Percentiles rank a stretch among this genome's conserved stretches.
These are phyloP conservation scores for Palaemon carinicauda DNA, from an alignment of 1,140 invertebrate species.

Conservation along the genomic window DNA sequence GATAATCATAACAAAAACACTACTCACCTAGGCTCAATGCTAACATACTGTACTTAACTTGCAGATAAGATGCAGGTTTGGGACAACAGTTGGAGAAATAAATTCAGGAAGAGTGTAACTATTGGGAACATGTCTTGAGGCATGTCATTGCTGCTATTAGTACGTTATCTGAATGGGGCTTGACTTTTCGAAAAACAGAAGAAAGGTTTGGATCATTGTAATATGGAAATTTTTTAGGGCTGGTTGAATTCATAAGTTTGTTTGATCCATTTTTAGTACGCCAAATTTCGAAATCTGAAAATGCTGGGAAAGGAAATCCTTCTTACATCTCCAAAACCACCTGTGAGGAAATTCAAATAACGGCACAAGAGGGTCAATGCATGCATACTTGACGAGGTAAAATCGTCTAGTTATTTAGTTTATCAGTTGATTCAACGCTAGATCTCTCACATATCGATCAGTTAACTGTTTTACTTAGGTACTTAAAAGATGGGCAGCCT, in stretches of 20 bases:
- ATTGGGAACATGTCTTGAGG: slow-evolving; percentile 14
- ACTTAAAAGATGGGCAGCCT: slow-evolving; percentile 25
- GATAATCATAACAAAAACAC: slow-evolving; percentile 45
- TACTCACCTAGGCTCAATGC: slow-evolving; percentile 48
- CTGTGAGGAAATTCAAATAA: slow-evolving; percentile 26
- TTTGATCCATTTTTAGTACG: slow-evolving; percentile 59
- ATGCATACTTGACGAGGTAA: not conserved
- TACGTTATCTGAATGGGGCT: slow-evolving; percentile 54
- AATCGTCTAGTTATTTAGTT: slow-evolving; percentile 17
- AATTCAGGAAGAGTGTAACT: slow-evolving; percentile 45
- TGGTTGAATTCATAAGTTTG: slow-evolving; percentile 59
- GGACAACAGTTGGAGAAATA: too few species aligned
- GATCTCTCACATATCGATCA: slow-evolving; percentile 20
- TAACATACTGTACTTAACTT: slow-evolving; percentile 54
- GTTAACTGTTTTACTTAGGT: slow-evolving; percentile 11
- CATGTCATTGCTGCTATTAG: slow-evolving; percentile 56
- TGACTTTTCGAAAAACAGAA: slow-evolving; percentile 56
- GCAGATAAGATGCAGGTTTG: slow-evolving; percentile 47
- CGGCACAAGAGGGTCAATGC: slow-evolving; percentile 15
- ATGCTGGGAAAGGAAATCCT: not conserved
- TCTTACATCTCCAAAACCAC: slow-evolving; percentile 16
- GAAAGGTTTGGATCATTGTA: slow-evolving; percentile 59
- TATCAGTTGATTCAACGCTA: slow-evolving; percentile 19
- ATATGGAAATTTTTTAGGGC: slow-evolving; percentile 56
- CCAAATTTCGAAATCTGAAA: slow-evolving; percentile 50